These are phyloP conservation scores for Mirza zaza DNA, from an alignment of 2,113 vertebrate species.

Conservation along the genomic window DNA sequence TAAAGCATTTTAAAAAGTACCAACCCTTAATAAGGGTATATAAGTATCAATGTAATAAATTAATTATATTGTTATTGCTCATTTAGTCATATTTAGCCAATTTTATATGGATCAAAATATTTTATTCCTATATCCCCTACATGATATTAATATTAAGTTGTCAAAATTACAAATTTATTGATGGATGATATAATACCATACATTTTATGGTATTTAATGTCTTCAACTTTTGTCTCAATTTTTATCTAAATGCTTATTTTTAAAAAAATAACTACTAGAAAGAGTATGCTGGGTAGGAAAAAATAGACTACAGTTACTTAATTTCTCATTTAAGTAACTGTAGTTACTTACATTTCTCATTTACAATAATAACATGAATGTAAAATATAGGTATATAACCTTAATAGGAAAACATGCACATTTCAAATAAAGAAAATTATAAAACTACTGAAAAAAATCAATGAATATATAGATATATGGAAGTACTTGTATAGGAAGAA, in stretches of 20 bases:
- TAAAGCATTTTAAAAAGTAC: background rate
- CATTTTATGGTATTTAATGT: constrained; percentile 2
- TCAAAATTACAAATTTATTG: background rate
- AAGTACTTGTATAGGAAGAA: background rate
- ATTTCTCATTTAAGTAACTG: too few species aligned
- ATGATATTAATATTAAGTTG: background rate
- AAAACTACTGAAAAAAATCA: background rate
- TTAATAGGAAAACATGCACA: background rate
- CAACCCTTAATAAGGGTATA: background rate
- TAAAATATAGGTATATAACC: background rate
- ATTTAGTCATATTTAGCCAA: background rate
- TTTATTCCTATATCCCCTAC: background rate
- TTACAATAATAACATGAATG: background rate
- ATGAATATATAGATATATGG: background rate
- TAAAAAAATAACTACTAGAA: constrained; percentile 1
- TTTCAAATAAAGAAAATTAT: constrained; percentile 9
- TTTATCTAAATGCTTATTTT: constrained; percentile 42
- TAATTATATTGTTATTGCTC: background rate
- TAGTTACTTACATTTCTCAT: too few species aligned
- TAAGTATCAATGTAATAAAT: background rate
- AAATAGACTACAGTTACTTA: background rate
- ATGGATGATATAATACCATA: background rate
- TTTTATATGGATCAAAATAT: constrained; percentile 17
- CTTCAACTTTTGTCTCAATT: constrained; percentile 5
- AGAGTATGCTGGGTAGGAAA: background rate